phyloP scores from a whole-genome alignment of 2,888 invertebrate species.

The Eustalomyia histrio region DNA sequence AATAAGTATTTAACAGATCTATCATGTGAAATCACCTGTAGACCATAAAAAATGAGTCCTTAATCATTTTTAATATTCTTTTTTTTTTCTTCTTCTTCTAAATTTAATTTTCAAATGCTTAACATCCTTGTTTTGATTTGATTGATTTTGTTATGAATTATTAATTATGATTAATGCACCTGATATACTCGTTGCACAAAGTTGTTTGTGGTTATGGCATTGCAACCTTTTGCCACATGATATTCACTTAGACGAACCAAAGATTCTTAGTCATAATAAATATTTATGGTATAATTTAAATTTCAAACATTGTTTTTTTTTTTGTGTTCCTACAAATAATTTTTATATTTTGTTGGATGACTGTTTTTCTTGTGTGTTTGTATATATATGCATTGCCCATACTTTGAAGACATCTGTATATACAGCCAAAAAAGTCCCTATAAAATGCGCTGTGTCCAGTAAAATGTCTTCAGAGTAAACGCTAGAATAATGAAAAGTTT shows the following conservation, averaged over 20 bases:
- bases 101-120: conserved; percentile 32
- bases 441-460: no score
- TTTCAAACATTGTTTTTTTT: conserved; percentile 21
- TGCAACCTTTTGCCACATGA: conserved; percentile 1
- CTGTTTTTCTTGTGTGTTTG: conserved; percentile 32
- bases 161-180: conserved; percentile 66
- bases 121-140: conserved; percentile 53
- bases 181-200: conserved; percentile 50
- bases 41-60: background rate
- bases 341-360: conserved; percentile 59
- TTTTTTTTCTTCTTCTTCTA: conserved; percentile 14
- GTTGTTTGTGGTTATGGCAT: conserved; percentile 19
- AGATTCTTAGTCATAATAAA: conserved; percentile 54
- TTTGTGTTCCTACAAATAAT: conserved; percentile 22
- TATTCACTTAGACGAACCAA: conserved; percentile 17
- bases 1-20: background rate
- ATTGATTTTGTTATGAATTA: conserved; percentile 66
- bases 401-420: no score
- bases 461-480: no score
- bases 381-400: no score
- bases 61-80: conserved; percentile 45
- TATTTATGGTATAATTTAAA: conserved; percentile 46
- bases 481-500: no score
- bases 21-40: background rate
- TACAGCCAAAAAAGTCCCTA: no score